Conservation (phyloP, 2,888 invertebrate species). For the Pterobdella sp. region DNA sequence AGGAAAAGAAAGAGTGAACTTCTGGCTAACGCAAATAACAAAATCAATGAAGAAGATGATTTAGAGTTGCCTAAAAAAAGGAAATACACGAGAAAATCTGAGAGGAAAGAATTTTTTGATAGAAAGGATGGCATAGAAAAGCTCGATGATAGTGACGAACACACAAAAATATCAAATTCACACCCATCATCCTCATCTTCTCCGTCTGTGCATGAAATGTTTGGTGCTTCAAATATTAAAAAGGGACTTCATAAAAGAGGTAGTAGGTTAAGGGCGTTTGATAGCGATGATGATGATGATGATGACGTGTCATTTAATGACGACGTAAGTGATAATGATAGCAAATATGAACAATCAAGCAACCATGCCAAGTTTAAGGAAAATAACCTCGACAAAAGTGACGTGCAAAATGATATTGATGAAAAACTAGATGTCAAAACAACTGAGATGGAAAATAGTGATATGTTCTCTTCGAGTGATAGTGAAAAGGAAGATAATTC, state of each 20-base stretch:
- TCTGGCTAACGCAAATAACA: background rate
- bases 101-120: background rate
- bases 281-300: conserved; percentile 2
- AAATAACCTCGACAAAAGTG: background rate
- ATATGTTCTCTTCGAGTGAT: background rate
- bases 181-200: conserved; percentile 11
- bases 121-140: background rate
- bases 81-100: conserved; percentile 16
- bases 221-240: background rate
- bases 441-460: background rate
- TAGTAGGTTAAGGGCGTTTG: background rate
- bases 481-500: background rate
- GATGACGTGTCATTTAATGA: background rate
- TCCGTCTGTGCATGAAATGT: background rate
- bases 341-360: no score
- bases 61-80: conserved; percentile 1
- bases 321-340: background rate
- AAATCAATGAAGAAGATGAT: background rate
- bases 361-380: no score
- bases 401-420: background rate
- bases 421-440: background rate
- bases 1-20: conserved; percentile 19
- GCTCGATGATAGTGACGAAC: background rate
- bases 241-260: background rate
- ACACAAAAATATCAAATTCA: background rate